Evolutionary conservation across 2,113 vertebrate species (phyloP).

Genomic region (Chloropsis hardwickii): DNA sequence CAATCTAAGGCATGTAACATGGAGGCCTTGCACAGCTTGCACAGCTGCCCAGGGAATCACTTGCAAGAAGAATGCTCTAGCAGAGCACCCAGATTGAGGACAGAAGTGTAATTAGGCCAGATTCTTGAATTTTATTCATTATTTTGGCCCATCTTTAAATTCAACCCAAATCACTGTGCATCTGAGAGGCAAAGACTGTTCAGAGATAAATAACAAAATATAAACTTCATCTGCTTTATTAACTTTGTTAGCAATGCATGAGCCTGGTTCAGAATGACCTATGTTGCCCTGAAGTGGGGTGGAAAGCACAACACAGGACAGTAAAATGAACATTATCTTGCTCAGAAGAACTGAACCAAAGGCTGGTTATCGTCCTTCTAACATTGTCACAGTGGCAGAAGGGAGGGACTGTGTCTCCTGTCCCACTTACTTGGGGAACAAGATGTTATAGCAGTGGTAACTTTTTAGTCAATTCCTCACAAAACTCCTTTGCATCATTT

Average conservation of each 20-base stretch:
- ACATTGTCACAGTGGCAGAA: background rate
- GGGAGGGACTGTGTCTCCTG: background rate
- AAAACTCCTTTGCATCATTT: background rate
- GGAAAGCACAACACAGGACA: background rate
- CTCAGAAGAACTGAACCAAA: background rate
- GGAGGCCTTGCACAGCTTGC: background rate
- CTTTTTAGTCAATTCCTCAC: background rate
- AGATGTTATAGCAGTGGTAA: background rate
- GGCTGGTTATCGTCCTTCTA: background rate
- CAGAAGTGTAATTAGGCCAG: background rate
- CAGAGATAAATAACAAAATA: background rate
- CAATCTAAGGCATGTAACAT: background rate
- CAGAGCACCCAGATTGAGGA: background rate
- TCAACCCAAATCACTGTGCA: background rate
- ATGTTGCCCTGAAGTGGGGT: rapidly evolving
- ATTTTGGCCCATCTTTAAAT: background rate
- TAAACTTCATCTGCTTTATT: background rate
- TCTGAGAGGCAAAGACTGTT: background rate
- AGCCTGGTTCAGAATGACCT: background rate
- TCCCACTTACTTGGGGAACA: background rate
- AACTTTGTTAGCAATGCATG: background rate
- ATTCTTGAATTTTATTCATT: background rate
- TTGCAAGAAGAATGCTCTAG: background rate
- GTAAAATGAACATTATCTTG: background rate
- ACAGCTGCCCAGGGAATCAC: background rate